phyloP scores from a whole-genome alignment of 2,888 invertebrate genomes.

The Sycophila texana region DNA sequence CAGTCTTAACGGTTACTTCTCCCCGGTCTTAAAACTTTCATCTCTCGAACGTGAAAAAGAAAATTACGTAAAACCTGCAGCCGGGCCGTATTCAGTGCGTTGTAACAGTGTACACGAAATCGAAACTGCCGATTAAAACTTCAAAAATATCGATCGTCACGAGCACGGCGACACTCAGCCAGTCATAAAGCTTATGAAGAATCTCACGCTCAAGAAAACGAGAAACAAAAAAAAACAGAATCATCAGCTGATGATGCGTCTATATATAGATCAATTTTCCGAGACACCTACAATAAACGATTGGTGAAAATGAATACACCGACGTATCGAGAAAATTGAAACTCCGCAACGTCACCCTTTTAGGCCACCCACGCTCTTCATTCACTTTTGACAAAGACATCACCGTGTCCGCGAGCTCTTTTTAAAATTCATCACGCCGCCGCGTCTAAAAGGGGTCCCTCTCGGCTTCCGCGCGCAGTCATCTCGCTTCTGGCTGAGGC shows the following conservation, averaged over 20 bases:
- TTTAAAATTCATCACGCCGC: constrained; percentile 38
- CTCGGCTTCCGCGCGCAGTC: not conserved
- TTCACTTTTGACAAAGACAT: constrained; percentile 38
- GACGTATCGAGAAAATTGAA: constrained; percentile 17
- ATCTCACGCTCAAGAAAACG: too few relatives aligned
- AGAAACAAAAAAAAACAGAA: too few relatives aligned
- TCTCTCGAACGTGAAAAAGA: too few relatives aligned
- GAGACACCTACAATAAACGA: not conserved
- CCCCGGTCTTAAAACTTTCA: too few relatives aligned
- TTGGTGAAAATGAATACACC: constrained; percentile 22
- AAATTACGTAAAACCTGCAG: too few relatives aligned
- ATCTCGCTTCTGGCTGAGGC: not conserved
- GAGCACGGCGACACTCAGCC: too few relatives aligned
- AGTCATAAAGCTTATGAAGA: too few relatives aligned
- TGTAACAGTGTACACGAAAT: too few relatives aligned
- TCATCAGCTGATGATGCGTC: not conserved
- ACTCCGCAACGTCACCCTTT: not conserved
- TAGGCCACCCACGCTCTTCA: not conserved
- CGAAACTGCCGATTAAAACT: too few relatives aligned
- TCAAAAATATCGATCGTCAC: too few relatives aligned
- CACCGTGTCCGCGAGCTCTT: constrained; percentile 24
- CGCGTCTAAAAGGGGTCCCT: not conserved
- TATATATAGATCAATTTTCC: constrained; percentile 5
- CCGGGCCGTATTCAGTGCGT: too few relatives aligned
- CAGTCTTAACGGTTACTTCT: too few relatives aligned